Conservation (phyloP, 2,113 vertebrate species). For the Xiphophorus hellerii region DNA sequence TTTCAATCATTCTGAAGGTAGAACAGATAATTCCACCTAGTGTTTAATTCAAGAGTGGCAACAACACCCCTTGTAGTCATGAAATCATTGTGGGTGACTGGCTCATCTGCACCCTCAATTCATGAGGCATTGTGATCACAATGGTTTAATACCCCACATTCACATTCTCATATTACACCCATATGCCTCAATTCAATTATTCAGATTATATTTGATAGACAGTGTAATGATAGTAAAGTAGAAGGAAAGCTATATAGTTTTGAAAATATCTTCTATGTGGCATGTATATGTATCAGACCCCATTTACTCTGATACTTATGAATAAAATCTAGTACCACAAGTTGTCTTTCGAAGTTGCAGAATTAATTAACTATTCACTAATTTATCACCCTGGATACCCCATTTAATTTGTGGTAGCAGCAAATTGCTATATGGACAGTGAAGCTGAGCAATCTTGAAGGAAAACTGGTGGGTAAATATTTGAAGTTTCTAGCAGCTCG, state of each 20-base stretch:
- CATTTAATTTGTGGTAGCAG: too few relatives aligned
- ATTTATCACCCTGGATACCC: too few relatives aligned
- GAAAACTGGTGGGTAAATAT: neutral
- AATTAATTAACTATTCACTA: neutral
- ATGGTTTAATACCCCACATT: neutral
- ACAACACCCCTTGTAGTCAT: too few relatives aligned
- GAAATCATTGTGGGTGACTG: too few relatives aligned
- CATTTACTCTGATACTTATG: neutral
- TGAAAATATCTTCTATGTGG: neutral
- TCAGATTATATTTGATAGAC: neutral
- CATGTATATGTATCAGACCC: neutral
- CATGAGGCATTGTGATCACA: neutral
- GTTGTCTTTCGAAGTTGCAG: neutral
- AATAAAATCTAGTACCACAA: neutral
- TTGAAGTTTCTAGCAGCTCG: neutral
- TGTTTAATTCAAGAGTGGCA: too few relatives aligned
- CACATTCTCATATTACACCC: neutral
- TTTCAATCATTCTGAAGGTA: slow-evolving; percentile 30
- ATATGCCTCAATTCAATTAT: neutral
- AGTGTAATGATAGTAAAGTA: neutral
- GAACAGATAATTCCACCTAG: neutral
- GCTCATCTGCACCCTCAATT: too few relatives aligned
- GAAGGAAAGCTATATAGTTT: neutral
- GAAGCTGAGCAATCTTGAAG: neutral
- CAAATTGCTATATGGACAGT: neutral